Evolutionary conservation across 1,140 invertebrate genomes (phyloP), one percentile per base, ranked within the genome.

Genomic region (Riptortus pedestris): DNA sequence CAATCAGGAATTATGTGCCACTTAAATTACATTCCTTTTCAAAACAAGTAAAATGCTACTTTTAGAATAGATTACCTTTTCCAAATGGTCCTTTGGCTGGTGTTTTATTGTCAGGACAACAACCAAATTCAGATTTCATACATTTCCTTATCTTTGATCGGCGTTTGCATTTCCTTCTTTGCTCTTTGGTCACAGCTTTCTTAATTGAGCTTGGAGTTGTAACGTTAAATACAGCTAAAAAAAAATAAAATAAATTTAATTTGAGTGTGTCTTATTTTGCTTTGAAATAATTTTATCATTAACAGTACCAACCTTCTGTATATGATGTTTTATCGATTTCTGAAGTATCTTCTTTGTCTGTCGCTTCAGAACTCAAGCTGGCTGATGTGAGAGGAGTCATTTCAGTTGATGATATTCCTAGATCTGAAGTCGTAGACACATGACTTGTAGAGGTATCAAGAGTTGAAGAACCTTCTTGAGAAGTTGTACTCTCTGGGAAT

Each of bases 101-200:
- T 4, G 90, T 92, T 65, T 84, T 81, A 18, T 84, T 86, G 74
- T 97, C 93, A 18, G 85, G 85, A 75, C 95, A 97, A 72, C 94
- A 97, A 14, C 93, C 93, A 72, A 87, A 95, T 67, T 83, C 74
- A 14, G 85, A 81, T 24, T 79, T 81, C 18, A 80, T 78, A 70
- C 93, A 96, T 52, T 77, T 77, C 64, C 74, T 76, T 63, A 79
- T 81, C 67, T 76, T 80, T 28, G 75, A 71, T 28, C 65, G 69
- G 43, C 52, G 66, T 69, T 82, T 86, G 68, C 86, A 88, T 43
- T 75, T 74, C 14, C 75, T 68, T 65, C 77, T 79, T 11, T 76
- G 72, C 33, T 76, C 74, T 43, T 75, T 72, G 4, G 74, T 75
- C 63, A 81, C 73, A 20, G 79, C 74, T 0, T 73, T 73, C 20